phyloP scores from a whole-genome alignment of 2,888 invertebrate species.

The Clitarchus hookeri region DNA sequence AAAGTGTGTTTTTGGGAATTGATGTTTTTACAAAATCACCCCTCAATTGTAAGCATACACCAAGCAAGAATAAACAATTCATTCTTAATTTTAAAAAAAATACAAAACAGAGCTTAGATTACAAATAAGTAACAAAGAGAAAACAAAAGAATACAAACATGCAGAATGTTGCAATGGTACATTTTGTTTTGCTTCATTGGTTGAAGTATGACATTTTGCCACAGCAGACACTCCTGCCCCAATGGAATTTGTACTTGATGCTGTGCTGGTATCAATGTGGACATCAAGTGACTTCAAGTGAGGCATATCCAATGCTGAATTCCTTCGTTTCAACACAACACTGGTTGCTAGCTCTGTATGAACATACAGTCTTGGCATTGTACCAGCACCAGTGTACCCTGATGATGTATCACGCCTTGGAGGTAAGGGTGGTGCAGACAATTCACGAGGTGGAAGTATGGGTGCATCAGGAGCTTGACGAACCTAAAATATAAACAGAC shows the following conservation, averaged over 20 bases:
- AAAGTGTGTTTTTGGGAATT: no score
- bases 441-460: slow-evolving; percentile 69
- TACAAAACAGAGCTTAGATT: no score
- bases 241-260: background rate
- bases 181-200: background rate
- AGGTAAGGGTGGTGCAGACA: slow-evolving; percentile 67
- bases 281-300: background rate
- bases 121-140: background rate
- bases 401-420: slow-evolving; percentile 56
- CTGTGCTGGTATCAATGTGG: background rate
- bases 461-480: slow-evolving; percentile 71
- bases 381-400: slow-evolving; percentile 49
- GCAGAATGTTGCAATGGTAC: background rate
- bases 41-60: no score
- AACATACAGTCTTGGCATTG: slow-evolving; percentile 43
- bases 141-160: background rate
- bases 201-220: background rate
- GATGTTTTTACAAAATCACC: no score
- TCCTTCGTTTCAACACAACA: slow-evolving; percentile 55
- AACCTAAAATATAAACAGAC: slow-evolving; percentile 51
- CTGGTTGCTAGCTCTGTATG: slow-evolving; percentile 56
- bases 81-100: no score
- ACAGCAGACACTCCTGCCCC: background rate
- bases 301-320: slow-evolving; percentile 55
- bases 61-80: no score